A percentile compares a stretch with the other conserved stretches of the same genome.
Evolutionary conservation across 2,888 invertebrate species (phyloP).

Genomic region (Drosophila mettleri): DNA sequence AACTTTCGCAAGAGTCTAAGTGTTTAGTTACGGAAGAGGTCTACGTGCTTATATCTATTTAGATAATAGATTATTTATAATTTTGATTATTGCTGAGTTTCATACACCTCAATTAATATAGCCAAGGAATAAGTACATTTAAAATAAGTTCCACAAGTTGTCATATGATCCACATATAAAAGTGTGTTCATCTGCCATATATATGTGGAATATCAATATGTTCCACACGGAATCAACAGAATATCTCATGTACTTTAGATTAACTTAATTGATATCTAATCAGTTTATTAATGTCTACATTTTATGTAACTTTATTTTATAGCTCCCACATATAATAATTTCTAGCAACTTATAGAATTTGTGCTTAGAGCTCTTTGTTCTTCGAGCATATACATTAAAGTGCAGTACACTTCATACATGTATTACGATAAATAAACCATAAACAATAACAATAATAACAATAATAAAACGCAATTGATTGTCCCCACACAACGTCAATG

Average conservation of each 20-base stretch:
- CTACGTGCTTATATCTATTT: background rate
- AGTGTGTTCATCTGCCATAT: background rate
- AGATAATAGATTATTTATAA: background rate
- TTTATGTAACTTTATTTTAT: background rate
- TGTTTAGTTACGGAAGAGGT: background rate
- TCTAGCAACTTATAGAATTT: background rate
- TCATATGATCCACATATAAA: background rate
- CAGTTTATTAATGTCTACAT: background rate
- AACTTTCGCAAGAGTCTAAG: background rate
- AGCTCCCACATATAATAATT: background rate
- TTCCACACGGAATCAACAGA: background rate
- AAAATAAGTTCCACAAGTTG: background rate
- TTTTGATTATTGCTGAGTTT: background rate
- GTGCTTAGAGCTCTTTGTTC: background rate
- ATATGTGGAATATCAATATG: background rate
- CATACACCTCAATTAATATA: too few relatives aligned
- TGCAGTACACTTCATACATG: conserved; percentile 33
- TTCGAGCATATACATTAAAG: conserved; percentile 1
- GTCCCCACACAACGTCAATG: conserved; percentile 39
- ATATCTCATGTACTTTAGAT: background rate
- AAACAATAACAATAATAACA: conserved; percentile 27
- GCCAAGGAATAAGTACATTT: too few relatives aligned
- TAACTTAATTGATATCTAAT: background rate
- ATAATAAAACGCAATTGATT: conserved; percentile 31
- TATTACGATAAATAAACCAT: conserved; percentile 29